Conservation (phyloP, 2,113 vertebrate species). For the Pelusios castaneus region DNA sequence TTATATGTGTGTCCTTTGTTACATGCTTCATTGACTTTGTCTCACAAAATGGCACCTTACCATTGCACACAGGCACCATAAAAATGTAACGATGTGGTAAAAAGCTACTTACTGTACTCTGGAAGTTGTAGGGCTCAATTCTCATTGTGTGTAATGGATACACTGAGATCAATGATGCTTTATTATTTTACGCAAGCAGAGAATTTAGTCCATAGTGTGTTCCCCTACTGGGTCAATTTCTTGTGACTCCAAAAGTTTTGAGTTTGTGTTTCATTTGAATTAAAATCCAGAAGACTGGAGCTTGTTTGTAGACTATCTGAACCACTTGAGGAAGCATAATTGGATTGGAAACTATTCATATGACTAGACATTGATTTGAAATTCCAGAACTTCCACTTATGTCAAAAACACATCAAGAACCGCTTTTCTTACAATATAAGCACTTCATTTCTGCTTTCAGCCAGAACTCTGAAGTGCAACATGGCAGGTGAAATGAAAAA, state of each 20-base stretch:
- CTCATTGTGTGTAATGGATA: not conserved
- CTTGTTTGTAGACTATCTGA: not conserved
- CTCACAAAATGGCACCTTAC: not conserved
- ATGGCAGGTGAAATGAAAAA: not conserved
- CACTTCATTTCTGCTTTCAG: not conserved
- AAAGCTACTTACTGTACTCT: not conserved
- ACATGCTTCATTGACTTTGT: not conserved
- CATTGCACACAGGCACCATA: not conserved
- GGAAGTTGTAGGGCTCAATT: not conserved
- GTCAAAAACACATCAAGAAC: not conserved
- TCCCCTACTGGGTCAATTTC: not conserved
- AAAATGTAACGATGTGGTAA: not conserved
- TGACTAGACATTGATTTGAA: not conserved
- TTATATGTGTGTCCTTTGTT: not conserved
- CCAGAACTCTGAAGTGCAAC: not conserved
- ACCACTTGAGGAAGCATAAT: not conserved
- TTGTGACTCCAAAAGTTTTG: not conserved
- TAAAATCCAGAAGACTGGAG: not conserved
- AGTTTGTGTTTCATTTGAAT: not conserved
- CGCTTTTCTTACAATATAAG: not conserved
- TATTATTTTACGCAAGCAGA: too few relatives aligned
- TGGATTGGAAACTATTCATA: not conserved
- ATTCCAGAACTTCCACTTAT: not conserved
- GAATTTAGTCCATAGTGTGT: not conserved
- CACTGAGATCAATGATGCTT: not conserved